Evolutionary conservation across 2,888 invertebrate genomes (phyloP), one percentile per base, ranked within the genome.

Genomic region (Pogonocherus hispidulus): DNA sequence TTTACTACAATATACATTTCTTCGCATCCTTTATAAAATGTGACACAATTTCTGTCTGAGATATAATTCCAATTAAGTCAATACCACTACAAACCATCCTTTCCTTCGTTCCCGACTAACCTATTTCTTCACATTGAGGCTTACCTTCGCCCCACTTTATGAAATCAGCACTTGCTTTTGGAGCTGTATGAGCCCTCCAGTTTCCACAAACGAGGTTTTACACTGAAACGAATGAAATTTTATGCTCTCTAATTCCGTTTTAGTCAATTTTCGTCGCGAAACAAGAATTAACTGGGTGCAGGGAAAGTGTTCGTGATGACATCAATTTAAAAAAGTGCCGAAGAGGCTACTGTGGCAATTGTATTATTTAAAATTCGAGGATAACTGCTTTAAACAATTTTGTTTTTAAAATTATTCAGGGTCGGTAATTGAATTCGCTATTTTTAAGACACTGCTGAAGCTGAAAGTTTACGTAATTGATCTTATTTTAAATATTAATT

Each of bases 151-250:
- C 49, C n/a, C 22, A 23, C 23, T 51, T 51, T 51, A 51, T 51
- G 49, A 51, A 51, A 51, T 51, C 23, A 51, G 22, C 22, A 14
- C 49, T 22, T 22, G 22, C 22, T 22, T 20, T 23, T 51, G 49
- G 23, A 51, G 16, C 14, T n/a, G 14, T n/a, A 22, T 22, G 14
- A 22, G 49, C n/a, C 23, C 23, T 51, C 23, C 49, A 22, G 14
- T 51, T 51, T 14, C 2, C 23, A 23, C 23, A n/a, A 23, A 51
- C 49, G 49, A 51, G 16, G 49, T 51, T 51, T 23, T 51, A 51
- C 49, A 51, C 23, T n/a, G n/a, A n/a, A n/a, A n/a, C 23, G 16
- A 51, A 51, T 51, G 49, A 51, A 51, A 51, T 51, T 51, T 51
- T 22, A 51, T 23, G 49, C n/a, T 51, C 49, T 51, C 23, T 51